Conservation (phyloP, 2,888 invertebrate species). For the Agonopterix heracliana region DNA sequence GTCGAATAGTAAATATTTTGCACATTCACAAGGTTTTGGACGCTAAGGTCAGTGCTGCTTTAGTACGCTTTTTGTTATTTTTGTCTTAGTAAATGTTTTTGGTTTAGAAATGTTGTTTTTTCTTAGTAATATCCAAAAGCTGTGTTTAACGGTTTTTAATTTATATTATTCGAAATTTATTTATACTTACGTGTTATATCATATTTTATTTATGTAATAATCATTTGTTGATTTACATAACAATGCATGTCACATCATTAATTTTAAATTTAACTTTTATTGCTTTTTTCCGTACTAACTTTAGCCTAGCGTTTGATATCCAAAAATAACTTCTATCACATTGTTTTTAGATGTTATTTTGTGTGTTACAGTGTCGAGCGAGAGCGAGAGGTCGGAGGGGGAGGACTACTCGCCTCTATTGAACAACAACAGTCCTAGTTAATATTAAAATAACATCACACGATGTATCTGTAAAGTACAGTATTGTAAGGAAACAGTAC, state of each 20-base stretch:
- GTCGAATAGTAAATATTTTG: not conserved
- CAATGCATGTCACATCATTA: no score
- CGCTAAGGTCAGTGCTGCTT: constrained; percentile 41
- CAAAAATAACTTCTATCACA: no score
- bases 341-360: no score
- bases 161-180: no score
- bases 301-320: no score
- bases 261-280: no score
- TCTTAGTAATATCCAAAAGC: not conserved
- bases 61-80: constrained; percentile 13
- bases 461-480: not conserved
- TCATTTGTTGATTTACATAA: no score
- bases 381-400: constrained; percentile 50
- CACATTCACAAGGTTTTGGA: constrained; percentile 5
- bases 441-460: not conserved
- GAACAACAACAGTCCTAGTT: constrained; percentile 35
- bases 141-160: no score
- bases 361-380: constrained; percentile 44
- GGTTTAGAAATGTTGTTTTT: not conserved
- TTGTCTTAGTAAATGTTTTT: constrained; percentile 1
- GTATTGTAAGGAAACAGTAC: no score
- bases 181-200: no score
- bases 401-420: constrained; percentile 54
- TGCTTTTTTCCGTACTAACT: no score
- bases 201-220: no score